Evolutionary conservation across 2,888 invertebrate genomes (phyloP), one percentile per base, ranked within the genome.

Genomic region (Archaeoteleia sp.): DNA sequence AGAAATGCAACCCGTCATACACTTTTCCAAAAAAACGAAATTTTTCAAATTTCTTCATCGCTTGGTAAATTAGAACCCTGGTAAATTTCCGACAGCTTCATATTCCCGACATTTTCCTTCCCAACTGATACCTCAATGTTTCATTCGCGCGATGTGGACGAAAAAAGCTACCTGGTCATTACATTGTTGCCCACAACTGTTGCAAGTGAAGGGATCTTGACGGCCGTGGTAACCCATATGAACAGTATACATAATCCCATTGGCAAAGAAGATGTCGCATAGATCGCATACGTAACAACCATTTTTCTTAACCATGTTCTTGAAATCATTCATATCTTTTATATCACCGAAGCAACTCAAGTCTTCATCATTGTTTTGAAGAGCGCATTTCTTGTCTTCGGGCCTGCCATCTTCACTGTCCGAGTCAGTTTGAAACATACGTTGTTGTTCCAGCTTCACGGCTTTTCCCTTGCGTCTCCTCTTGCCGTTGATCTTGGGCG

Each of bases 191-290:
- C 97, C 97, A 83, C 99, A 99, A 89, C 95, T 94, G 87, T 96
- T 97, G 87, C 99, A 99, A 83, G 93, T 93, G 87, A 95, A 98
- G 0, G 97, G 97, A 83, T 97, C 92, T 62, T 92, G 91, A 86
- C 91, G 95, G 4, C 95, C 95, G 85, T 98, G 98, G 86, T 95
- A 97, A 67, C 96, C 96, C 96, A 97, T 97, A 86, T 99, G 98
- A 82, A 97, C 94, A 12, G 94, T 92, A 86, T 96, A 96, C 90
- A 98, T 92, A 27, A 95, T 92, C 14, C 92, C 89, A 82, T 96
- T 94, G 14, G 92, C 91, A 85, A 98, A 98, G 1, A 91, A 90
- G 49, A 98, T 96, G 81, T 93, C 93, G 86, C 98, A 98, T 82
- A 91, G 93, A 69, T 91, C 90, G 84, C 97, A 98, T 70, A 89